Evolutionary conservation across 2,113 vertebrate genomes (phyloP).

Genomic region (Otolemur garnettii): DNA sequence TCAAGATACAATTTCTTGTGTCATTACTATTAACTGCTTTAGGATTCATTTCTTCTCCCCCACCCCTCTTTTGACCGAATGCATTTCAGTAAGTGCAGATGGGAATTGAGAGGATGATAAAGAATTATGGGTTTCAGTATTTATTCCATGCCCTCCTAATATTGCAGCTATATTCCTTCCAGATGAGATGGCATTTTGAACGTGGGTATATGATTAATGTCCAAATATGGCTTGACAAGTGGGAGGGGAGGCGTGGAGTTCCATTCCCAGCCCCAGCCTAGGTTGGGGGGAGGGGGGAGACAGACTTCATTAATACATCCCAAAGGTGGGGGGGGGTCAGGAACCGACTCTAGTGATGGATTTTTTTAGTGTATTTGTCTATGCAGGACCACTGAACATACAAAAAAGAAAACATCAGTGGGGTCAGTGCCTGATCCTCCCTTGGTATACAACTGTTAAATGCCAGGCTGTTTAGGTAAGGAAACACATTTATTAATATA

Average conservation of each 20-base stretch:
- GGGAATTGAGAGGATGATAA: constrained; percentile 63
- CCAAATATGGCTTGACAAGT: constrained; percentile 57
- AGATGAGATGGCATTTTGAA: constrained; percentile 70
- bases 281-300: neutral
- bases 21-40: constrained; percentile 65
- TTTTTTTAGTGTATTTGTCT: no score
- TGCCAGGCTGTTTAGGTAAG: neutral
- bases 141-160: constrained; percentile 66
- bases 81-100: constrained; percentile 70
- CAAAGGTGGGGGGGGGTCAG: no score
- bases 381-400: no score
- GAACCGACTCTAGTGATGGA: no score
- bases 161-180: constrained; percentile 56
- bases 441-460: neutral
- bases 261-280: neutral
- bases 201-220: constrained; percentile 56
- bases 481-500: neutral
- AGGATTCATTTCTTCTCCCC: constrained; percentile 64
- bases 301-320: neutral
- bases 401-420: no score
- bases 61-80: constrained; percentile 49
- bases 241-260: neutral
- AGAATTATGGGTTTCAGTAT: constrained; percentile 66
- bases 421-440: no score
- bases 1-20: constrained; percentile 72